Conservation (phyloP, 2,113 vertebrate genomes). For the Brachypodius melanocephalos region DNA sequence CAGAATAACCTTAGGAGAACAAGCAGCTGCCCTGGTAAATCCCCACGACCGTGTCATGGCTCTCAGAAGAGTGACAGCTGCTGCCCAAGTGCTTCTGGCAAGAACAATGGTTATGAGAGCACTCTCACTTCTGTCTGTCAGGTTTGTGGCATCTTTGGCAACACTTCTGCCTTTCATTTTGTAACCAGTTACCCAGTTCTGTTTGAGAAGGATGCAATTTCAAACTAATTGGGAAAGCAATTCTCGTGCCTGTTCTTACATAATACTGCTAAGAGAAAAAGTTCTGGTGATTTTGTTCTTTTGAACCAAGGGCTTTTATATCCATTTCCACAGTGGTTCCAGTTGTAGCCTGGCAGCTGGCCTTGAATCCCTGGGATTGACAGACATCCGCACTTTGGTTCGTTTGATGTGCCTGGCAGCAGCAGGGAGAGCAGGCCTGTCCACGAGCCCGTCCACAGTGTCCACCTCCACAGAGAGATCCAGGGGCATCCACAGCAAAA, state of each 20-base stretch:
- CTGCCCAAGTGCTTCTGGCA: slow-evolving; percentile 93
- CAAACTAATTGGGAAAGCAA: neutral
- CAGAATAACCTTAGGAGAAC: slow-evolving; percentile 90
- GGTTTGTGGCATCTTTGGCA: slow-evolving; percentile 64
- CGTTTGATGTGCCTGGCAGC: slow-evolving; percentile 96
- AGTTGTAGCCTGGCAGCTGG: slow-evolving; percentile 97
- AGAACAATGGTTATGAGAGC: slow-evolving; percentile 99
- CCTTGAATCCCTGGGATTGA: slow-evolving; percentile 93
- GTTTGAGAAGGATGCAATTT: neutral
- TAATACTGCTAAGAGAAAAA: neutral
- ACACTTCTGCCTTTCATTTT: neutral
- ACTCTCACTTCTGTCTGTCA: slow-evolving; percentile 91
- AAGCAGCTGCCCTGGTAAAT: slow-evolving; percentile 87
- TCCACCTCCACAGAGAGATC: slow-evolving; percentile 78
- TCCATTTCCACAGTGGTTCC: slow-evolving; percentile 81
- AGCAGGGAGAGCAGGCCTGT: slow-evolving; percentile 92
- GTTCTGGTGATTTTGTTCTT: neutral
- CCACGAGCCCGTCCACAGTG: slow-evolving; percentile 76
- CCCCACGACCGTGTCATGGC: slow-evolving; percentile 94
- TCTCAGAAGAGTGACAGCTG: slow-evolving; percentile 90
- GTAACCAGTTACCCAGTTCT: neutral
- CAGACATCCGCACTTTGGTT: slow-evolving; percentile 94
- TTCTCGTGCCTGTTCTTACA: neutral
- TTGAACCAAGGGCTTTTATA: neutral
- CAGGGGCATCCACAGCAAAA: slow-evolving; percentile 82